These are phyloP conservation scores for Sweltsa coloradensis DNA, from an alignment of 1,140 invertebrate genomes.

Conservation along the genomic window DNA sequence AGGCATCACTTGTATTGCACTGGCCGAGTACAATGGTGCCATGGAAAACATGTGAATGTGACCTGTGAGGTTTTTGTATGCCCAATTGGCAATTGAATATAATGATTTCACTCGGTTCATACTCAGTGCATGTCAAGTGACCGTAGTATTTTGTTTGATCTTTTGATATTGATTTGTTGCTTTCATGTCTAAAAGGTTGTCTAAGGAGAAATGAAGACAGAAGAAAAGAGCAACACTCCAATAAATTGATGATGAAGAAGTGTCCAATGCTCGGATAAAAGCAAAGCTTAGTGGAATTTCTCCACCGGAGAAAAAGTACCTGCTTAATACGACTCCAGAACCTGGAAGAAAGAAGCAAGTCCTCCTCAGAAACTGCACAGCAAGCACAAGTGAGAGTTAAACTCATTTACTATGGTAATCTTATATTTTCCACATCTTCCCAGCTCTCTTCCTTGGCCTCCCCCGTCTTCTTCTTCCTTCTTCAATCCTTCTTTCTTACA, in stretches of 20 bases:
- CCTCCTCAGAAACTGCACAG: constrained; percentile 6
- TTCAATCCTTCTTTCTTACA: not conserved
- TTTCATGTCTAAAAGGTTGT: too few species aligned
- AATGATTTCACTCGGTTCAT: too few species aligned
- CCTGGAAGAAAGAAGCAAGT: constrained; percentile 4
- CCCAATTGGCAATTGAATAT: too few species aligned
- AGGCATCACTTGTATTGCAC: too few species aligned
- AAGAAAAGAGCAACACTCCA: too few species aligned
- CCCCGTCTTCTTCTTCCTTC: not conserved
- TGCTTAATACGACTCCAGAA: not conserved
- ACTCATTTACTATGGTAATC: not conserved
- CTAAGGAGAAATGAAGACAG: too few species aligned
- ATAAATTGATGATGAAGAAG: constrained; percentile 44
- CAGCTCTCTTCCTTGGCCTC: not conserved
- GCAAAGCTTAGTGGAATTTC: constrained; percentile 32
- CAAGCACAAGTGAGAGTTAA: not conserved
- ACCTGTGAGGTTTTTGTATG: too few species aligned
- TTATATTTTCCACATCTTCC: not conserved
- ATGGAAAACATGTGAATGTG: too few species aligned
- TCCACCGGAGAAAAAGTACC: constrained; percentile 10
- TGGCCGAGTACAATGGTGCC: too few species aligned
- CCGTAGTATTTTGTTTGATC: too few species aligned
- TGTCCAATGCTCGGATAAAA: constrained; percentile 48
- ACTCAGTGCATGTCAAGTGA: too few species aligned
- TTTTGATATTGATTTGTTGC: too few species aligned